Percentiles rank a stretch among this genome's conserved stretches.
Conservation (phyloP, 2,113 vertebrate species). For the Indicator indicator region DNA sequence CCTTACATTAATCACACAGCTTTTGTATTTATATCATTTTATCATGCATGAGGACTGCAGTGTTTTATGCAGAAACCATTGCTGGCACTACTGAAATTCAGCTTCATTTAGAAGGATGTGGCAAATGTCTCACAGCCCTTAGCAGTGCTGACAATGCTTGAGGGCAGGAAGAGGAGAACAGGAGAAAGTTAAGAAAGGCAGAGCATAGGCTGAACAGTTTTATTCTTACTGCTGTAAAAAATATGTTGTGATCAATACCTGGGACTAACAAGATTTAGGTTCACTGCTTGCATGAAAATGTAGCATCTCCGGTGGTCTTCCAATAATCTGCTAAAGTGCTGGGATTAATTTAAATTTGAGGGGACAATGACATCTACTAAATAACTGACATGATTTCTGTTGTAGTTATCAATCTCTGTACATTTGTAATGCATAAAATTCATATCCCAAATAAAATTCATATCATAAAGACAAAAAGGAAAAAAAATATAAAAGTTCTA, state of each 20-base stretch:
- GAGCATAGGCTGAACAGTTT: neutral
- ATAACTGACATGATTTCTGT: neutral
- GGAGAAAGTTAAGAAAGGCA: neutral
- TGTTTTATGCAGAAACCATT: neutral
- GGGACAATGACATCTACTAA: neutral
- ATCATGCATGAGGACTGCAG: neutral
- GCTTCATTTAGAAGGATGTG: neutral
- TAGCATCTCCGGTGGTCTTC: neutral
- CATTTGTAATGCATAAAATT: neutral
- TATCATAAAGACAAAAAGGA: neutral
- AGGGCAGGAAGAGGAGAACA: neutral
- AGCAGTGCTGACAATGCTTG: neutral
- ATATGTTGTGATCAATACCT: neutral
- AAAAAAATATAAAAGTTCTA: neutral
- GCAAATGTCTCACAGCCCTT: neutral
- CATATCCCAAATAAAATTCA: neutral
- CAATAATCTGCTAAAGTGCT: neutral
- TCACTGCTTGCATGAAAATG: neutral
- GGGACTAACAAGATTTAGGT: neutral
- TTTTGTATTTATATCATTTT: neutral
- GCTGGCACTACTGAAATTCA: neutral
- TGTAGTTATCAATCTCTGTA: neutral
- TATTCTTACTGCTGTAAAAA: conserved; percentile 13
- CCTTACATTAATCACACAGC: neutral
- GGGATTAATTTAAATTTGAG: neutral